Evolutionary conservation across 2,113 vertebrate genomes (phyloP).

Genomic region (Ciconia stormi): DNA sequence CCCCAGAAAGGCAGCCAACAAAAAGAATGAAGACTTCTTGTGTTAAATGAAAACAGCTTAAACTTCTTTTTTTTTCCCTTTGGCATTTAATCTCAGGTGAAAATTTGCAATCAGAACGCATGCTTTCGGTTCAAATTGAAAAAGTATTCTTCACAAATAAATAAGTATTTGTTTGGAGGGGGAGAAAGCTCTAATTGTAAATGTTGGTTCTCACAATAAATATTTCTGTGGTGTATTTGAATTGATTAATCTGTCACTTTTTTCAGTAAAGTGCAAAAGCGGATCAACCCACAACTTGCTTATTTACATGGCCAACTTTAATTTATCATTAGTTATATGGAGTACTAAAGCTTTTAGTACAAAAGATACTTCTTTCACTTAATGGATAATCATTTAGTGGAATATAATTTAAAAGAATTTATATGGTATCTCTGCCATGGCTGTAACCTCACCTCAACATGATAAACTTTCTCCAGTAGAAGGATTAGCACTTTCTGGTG

Average conservation of each 20-base stretch:
- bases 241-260: background rate
- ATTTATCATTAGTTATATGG: background rate
- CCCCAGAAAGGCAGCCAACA: background rate
- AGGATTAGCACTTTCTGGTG: background rate
- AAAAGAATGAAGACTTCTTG: background rate
- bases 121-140: background rate
- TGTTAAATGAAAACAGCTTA: background rate
- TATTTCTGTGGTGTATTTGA: background rate
- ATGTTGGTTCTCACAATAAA: background rate
- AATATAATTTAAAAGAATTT: background rate
- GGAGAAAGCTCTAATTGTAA: background rate
- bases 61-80: background rate
- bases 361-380: background rate
- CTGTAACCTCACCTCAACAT: background rate
- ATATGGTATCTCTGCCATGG: background rate
- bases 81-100: background rate
- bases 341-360: constrained; percentile 24
- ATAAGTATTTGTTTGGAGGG: background rate
- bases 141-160: background rate
- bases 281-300: background rate
- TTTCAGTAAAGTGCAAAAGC: background rate
- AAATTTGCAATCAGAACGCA: background rate
- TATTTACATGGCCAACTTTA: constrained; percentile 18
- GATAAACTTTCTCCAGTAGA: background rate
- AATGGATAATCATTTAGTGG: background rate